Evolutionary conservation across 2,888 invertebrate species (phyloP).

Genomic region (Latheticus oryzae): DNA sequence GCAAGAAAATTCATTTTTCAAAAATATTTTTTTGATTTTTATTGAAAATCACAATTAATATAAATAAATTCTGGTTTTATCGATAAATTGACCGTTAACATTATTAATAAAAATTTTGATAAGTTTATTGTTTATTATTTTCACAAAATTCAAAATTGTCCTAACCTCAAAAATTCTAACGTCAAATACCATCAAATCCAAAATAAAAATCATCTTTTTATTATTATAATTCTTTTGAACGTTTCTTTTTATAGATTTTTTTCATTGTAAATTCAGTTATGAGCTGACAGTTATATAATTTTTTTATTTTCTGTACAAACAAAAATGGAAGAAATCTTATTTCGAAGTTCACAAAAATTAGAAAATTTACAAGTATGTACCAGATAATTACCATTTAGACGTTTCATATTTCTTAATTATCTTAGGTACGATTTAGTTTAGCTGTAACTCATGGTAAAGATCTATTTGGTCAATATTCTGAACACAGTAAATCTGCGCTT

Average conservation of each 20-base stretch:
- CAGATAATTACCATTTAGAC: slow-evolving; percentile 16
- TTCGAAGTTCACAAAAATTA: slow-evolving; percentile 60
- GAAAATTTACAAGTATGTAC: slow-evolving; percentile 60
- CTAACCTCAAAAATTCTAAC: too few species aligned
- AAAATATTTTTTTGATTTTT: too few species aligned
- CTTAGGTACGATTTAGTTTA: slow-evolving; percentile 58
- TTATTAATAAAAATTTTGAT: neutral
- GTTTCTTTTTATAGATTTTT: too few species aligned
- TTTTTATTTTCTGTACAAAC: slow-evolving; percentile 9
- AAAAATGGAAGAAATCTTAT: slow-evolving; percentile 61
- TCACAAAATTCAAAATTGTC: too few species aligned
- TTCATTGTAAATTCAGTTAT: too few species aligned
- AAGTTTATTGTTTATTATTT: neutral
- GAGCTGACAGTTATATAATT: slow-evolving; percentile 29
- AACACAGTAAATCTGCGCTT: slow-evolving; percentile 51
- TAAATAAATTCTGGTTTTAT: neutral
- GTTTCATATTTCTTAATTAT: slow-evolving; percentile 22
- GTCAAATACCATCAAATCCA: too few species aligned
- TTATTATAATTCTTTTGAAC: too few species aligned
- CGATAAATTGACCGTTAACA: too few species aligned
- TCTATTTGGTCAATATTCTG: slow-evolving; percentile 52
- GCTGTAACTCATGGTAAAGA: slow-evolving; percentile 58
- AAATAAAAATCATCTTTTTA: too few species aligned
- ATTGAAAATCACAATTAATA: neutral
- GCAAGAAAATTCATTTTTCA: too few species aligned